Evolutionary conservation across 1,140 invertebrate species (phyloP), one percentile per base, ranked within the genome.

Genomic region (Eubasilissa regina): DNA sequence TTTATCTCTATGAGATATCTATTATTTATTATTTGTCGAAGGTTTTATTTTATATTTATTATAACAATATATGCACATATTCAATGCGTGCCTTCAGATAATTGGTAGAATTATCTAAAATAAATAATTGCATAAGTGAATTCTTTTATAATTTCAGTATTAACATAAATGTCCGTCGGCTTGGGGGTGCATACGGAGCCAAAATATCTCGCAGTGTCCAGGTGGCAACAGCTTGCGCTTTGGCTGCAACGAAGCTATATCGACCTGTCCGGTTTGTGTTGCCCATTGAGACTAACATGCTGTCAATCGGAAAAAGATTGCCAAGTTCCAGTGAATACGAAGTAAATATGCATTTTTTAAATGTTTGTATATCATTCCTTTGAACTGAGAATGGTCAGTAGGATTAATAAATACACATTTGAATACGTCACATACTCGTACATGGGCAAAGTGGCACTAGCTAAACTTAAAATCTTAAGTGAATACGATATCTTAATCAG

Each of bases 241-340:
- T 89, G 13, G 87, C 86, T 0, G 83, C 86, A 4, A 83, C 86
- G 75, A 82, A 86, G 15, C 81, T 83, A 19, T 85, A 86, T 47
- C 86, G 84, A 75, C 85, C 87, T 8, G 88, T 87, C 77, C 84
- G 88, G 75, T 87, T 89, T 68, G 79, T 89, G n/a, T 60, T 94
- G 84, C 87, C 92, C 3, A 86, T 94, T 51, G 90, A 94, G 84
- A 90, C 90, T 48, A 94, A 93, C 82, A 93, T 95, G 92, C 89
- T 87, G 58, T 83, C 90, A 8, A 82, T 92, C 1, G 94, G 94
- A 0, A 94, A 94, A 85, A 85, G 94, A 80, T 84, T 88, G 35
- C 88, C 92, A 0, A 89, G 89, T 9, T 87, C 87, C 10, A 87
- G 89, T 48, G 89, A 93, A 77, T 95, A 94, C 85, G 93, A 94